Conservation (phyloP, 2,113 vertebrate species). For the Tringa solitaria region DNA sequence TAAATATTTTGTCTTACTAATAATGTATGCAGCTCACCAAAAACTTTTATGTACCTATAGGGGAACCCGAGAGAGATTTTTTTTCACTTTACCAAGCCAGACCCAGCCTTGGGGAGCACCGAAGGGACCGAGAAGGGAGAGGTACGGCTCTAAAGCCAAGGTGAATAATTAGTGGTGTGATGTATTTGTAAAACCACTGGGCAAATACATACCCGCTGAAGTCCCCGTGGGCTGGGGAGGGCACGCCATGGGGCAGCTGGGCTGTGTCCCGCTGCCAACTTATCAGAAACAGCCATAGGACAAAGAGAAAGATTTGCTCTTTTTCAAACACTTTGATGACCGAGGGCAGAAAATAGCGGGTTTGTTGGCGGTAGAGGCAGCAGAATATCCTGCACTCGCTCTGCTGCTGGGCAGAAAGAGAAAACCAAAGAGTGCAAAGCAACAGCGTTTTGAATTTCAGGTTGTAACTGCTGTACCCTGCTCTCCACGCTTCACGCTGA, state of each 20-base stretch:
- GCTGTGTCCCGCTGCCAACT: not conserved
- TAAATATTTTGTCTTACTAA: not conserved
- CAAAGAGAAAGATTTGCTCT: not conserved
- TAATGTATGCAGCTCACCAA: not conserved
- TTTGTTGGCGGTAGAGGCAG: slow-evolving; percentile 21
- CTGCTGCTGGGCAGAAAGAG: not conserved
- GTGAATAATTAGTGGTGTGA: not conserved
- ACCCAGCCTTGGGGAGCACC: not conserved
- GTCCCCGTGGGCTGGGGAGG: not conserved
- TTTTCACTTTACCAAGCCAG: not conserved
- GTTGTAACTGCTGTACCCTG: slow-evolving; percentile 35
- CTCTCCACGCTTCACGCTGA: not conserved
- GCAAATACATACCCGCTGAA: not conserved
- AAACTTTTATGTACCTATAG: not conserved
- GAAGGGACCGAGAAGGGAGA: not conserved
- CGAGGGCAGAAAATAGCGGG: not conserved
- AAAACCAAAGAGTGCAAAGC: not conserved
- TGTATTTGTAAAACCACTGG: not conserved
- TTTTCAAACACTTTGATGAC: not conserved
- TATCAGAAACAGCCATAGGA: not conserved
- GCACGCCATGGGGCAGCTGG: not conserved
- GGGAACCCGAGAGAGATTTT: not conserved
- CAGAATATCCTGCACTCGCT: slow-evolving; percentile 2
- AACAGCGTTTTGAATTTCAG: slow-evolving; percentile 43
- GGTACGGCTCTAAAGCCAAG: not conserved